Percentiles rank a stretch among this genome's conserved stretches.
Evolutionary conservation across 2,888 invertebrate genomes (phyloP).

Genomic region (Eupithecia tripunctaria): DNA sequence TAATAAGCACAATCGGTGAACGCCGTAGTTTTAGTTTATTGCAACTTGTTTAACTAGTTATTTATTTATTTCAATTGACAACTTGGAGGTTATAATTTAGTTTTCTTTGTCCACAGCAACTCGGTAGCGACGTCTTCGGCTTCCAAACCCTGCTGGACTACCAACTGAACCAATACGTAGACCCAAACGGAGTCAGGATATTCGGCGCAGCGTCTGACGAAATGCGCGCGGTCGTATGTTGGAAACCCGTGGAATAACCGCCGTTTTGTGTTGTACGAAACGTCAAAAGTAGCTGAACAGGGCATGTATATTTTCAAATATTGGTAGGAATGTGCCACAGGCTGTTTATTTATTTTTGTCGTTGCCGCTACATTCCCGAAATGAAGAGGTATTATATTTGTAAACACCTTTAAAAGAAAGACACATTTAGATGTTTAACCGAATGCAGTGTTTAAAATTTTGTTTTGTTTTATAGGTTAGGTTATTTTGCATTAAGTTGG

Average conservation of each 20-base stretch:
- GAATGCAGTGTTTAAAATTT: neutral
- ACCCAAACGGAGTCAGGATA: conserved; percentile 88
- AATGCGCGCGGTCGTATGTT: conserved; percentile 91
- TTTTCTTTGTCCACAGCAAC: conserved; percentile 85
- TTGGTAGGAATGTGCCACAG: neutral
- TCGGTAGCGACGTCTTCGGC: conserved; percentile 90
- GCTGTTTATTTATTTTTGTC: neutral
- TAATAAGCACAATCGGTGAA: too few relatives aligned
- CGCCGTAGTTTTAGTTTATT: too few relatives aligned
- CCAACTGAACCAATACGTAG: conserved; percentile 91
- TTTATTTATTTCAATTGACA: too few relatives aligned
- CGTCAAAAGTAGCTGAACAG: neutral
- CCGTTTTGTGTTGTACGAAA: conserved; percentile 2
- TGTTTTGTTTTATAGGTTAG: too few relatives aligned
- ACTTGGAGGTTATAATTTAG: neutral
- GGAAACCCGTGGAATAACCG: conserved; percentile 85
- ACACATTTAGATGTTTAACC: neutral
- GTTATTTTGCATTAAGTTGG: too few relatives aligned
- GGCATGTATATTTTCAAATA: neutral
- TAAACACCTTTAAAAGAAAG: neutral
- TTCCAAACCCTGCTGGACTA: conserved; percentile 91
- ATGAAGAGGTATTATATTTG: neutral
- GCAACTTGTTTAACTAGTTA: too few relatives aligned
- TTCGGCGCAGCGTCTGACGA: conserved; percentile 91
- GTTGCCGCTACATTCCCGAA: neutral